Base-by-base conservation (phyloP, 2,797 vertebrate genomes). In the Protosalanx chinensis region DNA sequence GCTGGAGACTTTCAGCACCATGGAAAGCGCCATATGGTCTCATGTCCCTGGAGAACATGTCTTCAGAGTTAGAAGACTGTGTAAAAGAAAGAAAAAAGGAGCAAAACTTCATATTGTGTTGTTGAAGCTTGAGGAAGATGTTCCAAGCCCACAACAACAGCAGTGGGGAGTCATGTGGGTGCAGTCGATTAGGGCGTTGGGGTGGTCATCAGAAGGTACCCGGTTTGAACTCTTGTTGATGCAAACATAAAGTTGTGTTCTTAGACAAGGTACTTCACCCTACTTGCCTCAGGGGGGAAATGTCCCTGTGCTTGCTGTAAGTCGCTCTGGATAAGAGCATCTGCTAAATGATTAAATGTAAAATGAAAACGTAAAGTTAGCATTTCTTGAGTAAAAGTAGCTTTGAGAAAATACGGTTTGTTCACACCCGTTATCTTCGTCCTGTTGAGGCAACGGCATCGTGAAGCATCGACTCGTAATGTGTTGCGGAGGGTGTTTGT, bases 1-100 rank as follows among this genome's bases (percentile, higher is more conserved):
- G 35, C 53, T 59, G n/a, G 56, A 18, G 53, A 23, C 23, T 51
- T 74, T 74, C 62, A 74, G 73, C 53, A 74, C 73, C 67, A 12
- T 65, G 73, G 73, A 74, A 58, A 74, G 66, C 60, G 23, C 59
- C 70, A 18, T 23, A 51, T 13, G 18, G 6, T 18, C 12, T 5
- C n/a, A 5, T 41, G 27, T 64, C 35, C 35, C 35, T 66, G 37
- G 37, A 65, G 63, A 64, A 64, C 10, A 20, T 13, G 18, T 58
- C 53, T 20, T 65, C 61, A 49, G 37, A 6, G 37, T 51, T 16
- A 30, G 16, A 20, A 3, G 27, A 13, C 10, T 18, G 46, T 18
- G 46, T 0, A 29, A 2, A 27, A 30, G 64, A 29, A 15, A 20
- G 33, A 29, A 66, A 20, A 51, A 29, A 46, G 23, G 23, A 27